Conservation (phyloP, 2,797 vertebrate genomes). For the Malacoctenus gilli region DNA sequence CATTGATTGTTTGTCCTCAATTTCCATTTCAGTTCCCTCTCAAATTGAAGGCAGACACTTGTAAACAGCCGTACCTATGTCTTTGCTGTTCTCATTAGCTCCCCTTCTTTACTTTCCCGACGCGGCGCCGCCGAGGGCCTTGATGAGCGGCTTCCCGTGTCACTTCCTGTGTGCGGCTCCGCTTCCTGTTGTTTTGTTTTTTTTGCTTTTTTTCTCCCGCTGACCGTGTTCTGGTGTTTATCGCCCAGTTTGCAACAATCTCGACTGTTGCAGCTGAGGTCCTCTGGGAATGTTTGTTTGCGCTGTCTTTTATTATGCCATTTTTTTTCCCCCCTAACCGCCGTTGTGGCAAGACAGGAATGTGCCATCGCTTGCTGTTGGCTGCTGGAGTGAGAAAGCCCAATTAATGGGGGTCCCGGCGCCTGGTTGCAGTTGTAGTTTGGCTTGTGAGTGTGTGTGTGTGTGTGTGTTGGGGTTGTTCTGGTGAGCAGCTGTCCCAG, state of each 20-base stretch:
- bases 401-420: constrained; percentile 75
- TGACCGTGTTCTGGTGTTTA: constrained; percentile 67
- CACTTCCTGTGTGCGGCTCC: constrained; percentile 70
- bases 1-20: constrained; percentile 81
- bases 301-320: constrained; percentile 73
- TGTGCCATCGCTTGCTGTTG: constrained; percentile 76
- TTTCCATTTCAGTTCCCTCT: constrained; percentile 77
- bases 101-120: constrained; percentile 51
- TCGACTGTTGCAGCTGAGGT: constrained; percentile 60
- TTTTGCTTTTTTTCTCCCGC: too few species aligned
- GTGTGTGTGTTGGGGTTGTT: constrained; percentile 54
- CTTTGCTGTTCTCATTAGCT: constrained; percentile 78
- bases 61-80: constrained; percentile 80
- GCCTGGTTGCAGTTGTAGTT: constrained; percentile 59
- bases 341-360: constrained; percentile 80
- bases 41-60: constrained; percentile 78
- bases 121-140: constrained; percentile 38
- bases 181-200: constrained; percentile 80
- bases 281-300: constrained; percentile 80
- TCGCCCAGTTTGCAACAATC: constrained; percentile 64
- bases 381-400: constrained; percentile 75
- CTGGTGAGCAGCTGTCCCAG: constrained; percentile 76
- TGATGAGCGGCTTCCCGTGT: constrained; percentile 44
- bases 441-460: constrained; percentile 24
- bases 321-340: constrained; percentile 75